These are phyloP conservation scores for Spatulosminthurus flaviceps DNA, from an alignment of 2,888 invertebrate genomes.

Conservation along the genomic window DNA sequence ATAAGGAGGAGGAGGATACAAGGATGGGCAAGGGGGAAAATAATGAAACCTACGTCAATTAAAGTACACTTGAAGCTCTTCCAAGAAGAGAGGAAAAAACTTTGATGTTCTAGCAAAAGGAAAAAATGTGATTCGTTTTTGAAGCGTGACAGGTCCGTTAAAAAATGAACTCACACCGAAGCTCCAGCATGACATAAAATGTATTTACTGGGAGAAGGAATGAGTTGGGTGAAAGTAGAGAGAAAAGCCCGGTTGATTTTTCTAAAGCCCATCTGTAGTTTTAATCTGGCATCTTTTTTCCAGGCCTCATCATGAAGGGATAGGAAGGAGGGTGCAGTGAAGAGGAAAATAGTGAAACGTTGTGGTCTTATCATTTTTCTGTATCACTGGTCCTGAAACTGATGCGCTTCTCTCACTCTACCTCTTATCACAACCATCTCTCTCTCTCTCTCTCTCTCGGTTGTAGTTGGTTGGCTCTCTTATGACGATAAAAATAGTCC, in stretches of 20 bases:
- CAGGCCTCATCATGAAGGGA: neutral
- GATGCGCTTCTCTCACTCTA: constrained; percentile 5
- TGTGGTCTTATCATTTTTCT: constrained; percentile 28
- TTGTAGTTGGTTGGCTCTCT: too few relatives aligned
- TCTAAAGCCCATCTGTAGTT: neutral
- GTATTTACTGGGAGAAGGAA: too few relatives aligned
- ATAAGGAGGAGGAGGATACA: neutral
- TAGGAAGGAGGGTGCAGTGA: neutral
- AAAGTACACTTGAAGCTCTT: neutral
- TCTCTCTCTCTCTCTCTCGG: neutral
- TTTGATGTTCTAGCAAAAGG: too few relatives aligned
- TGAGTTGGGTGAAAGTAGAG: neutral
- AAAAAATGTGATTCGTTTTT: too few relatives aligned
- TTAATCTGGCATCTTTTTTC: neutral
- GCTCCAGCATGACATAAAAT: too few relatives aligned
- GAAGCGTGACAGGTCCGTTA: too few relatives aligned
- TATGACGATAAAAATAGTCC: constrained; percentile 33
- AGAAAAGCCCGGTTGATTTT: neutral
- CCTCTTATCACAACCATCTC: neutral
- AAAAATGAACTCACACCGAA: too few relatives aligned
- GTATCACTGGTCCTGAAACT: constrained; percentile 25
- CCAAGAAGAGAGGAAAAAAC: neutral
- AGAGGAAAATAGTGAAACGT: constrained; percentile 13
- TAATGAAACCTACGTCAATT: neutral
- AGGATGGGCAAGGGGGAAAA: neutral